Conservation (phyloP, 2,113 vertebrate species). For the Pterocles burchelli region DNA sequence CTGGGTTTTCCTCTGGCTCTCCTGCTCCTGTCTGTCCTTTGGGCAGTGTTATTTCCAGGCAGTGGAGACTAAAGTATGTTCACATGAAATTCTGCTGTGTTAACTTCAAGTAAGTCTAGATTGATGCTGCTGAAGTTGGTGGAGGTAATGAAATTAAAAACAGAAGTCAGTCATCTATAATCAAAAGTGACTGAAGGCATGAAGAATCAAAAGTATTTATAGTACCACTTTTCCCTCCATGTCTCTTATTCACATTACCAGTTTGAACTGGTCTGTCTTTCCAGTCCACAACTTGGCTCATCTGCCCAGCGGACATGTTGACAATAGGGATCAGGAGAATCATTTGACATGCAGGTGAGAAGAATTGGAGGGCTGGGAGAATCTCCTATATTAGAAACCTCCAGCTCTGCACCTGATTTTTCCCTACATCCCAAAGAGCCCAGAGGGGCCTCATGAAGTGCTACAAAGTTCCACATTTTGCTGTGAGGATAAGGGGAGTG, state of each 20-base stretch:
- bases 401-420: neutral
- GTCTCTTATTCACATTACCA: neutral
- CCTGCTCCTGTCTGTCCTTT: neutral
- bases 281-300: neutral
- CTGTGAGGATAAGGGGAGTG: neutral
- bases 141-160: constrained; percentile 26
- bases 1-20: neutral
- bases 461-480: neutral
- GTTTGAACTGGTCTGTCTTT: neutral
- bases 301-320: neutral
- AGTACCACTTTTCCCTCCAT: neutral
- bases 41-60: neutral
- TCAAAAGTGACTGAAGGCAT: constrained; percentile 13
- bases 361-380: neutral
- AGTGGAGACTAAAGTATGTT: neutral
- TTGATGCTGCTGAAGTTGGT: neutral
- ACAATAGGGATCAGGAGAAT: neutral
- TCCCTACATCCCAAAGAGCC: neutral
- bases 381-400: neutral
- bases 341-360: neutral
- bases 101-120: neutral
- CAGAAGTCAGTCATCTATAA: constrained; percentile 17
- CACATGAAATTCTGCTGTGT: neutral
- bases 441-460: neutral
- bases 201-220: neutral